Evolutionary conservation across 2,888 invertebrate genomes (phyloP), one percentile per base, ranked within the genome.

Genomic region (Eudasyphora cyanicolor): DNA sequence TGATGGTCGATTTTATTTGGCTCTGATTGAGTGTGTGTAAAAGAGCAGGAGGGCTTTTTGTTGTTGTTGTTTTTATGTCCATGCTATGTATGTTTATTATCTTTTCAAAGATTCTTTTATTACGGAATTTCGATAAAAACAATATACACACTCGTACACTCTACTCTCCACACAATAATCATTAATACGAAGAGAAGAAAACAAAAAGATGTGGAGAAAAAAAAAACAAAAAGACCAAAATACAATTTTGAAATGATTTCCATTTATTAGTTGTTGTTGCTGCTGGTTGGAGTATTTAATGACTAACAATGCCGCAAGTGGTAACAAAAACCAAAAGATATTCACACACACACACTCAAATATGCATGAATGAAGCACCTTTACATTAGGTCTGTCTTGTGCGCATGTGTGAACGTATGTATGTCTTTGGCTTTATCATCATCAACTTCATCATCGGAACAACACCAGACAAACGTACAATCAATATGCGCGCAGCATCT

Each of bases 251-350:
- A 82, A 75, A 71, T 67, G 74, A 32, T 54, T 69, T 82, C 2
- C 42, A 6, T 74, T 6, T 45, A 19, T 29, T 45, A 27, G n/a
- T 32, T 51, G 12, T 74, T 51, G 7, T 51, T 76, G 10, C 19
- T 76, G 17, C 17, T 75, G 45, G 5, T 64, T 49, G 35, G n/a
- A n/a, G n/a, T n/a, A n/a, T 70, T 69, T 54, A 73, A 60, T 71
- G 75, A 62, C 24, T 19, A 75, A 75, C 75, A 78, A 71, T 78
- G 70, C 82, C 70, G 70, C 70, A 75, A 78, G 75, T 71, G 75
- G 70, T 32, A 82, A 71, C 54, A 75, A 75, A 62, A 75, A 51
- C 42, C 54, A 69, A 57, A 45, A 32, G 10, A 29, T 45, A 45
- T 45, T 45, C 67, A 27, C 45, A 76, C 2, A 67, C 24, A 81